Base-by-base conservation (phyloP, 2,113 vertebrate species). In the Sardina pilchardus region DNA sequence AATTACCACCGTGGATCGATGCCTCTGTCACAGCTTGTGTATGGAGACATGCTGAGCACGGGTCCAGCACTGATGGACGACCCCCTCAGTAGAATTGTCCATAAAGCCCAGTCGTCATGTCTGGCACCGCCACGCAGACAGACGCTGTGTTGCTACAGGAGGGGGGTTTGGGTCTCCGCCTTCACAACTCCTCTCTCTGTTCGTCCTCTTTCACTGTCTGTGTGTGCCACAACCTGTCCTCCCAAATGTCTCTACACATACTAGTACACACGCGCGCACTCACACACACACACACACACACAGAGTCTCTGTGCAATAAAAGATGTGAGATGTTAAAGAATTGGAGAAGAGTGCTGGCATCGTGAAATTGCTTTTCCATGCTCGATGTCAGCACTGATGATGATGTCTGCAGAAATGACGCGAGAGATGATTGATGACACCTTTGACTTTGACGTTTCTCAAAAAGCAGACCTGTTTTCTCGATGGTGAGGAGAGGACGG, bases 371-470 rank as follows among this genome's bases (percentile, higher is more conserved):
- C 63, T 67, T 67, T 67, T 67, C 53, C 63, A 67, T 67, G 63
- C 63, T 67, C 63, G 63, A 67, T 67, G 63, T 67, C 63, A 67
- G 63, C 63, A 67, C 63, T 67, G 63, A 67, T 67, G 63, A 67
- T 67, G 63, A 67, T 67, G 63, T 67, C 63, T 67, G 63, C 63
- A 67, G n/a, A 67, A 26, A 30, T 26, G 63, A 67, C n/a, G n/a
- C n/a, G n/a, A 30, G 63, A 67, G 63, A 67, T 67, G 63, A 67
- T 67, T 67, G 63, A 67, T 67, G 63, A 67, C 63, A 67, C 63
- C 63, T 67, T 26, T 67, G 59, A 67, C 59, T 67, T 30, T 67
- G 63, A 67, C 63, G 63, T 67, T 67, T 67, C 26, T 67, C 63
- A 67, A 67, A 48, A 67, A 30, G 24, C n/a, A 30, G n/a, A 30